A percentile compares a stretch with the other conserved stretches of the same genome.
Evolutionary conservation across 2,888 invertebrate species (phyloP).

Genomic region (Marasmarcha lunaedactyla): DNA sequence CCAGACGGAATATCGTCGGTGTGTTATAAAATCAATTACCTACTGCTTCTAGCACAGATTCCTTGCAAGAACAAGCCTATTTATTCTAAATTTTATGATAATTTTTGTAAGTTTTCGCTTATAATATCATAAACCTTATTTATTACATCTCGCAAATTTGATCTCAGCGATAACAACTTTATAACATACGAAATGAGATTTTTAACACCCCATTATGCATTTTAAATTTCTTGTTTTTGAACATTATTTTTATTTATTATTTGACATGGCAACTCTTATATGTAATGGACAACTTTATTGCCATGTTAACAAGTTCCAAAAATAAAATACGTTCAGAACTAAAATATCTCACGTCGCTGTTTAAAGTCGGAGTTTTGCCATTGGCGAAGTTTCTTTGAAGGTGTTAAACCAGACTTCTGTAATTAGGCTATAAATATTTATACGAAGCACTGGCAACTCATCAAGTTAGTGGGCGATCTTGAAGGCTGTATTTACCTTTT

Average conservation of each 20-base stretch:
- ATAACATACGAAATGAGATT: slow-evolving; percentile 16
- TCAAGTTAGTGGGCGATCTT: slow-evolving; percentile 29
- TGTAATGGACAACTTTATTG: slow-evolving; percentile 39
- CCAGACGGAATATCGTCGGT: no score
- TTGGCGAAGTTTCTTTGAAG: slow-evolving; percentile 34
- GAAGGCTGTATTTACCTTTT: slow-evolving; percentile 29
- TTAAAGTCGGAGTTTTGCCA: slow-evolving; percentile 22
- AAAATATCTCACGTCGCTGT: slow-evolving; percentile 20
- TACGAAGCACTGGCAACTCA: slow-evolving; percentile 37
- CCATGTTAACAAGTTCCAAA: slow-evolving; percentile 28
- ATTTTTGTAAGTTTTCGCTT: slow-evolving; percentile 12
- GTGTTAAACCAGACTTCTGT: slow-evolving; percentile 36
- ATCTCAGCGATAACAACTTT: slow-evolving; percentile 13
- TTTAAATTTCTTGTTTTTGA: slow-evolving; percentile 1
- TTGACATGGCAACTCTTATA: slow-evolving; percentile 27
- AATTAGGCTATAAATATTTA: slow-evolving; percentile 67
- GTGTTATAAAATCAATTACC: no score
- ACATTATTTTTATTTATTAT: no score
- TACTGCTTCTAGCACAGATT: no score
- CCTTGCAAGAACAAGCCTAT: no score
- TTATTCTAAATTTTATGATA: no score
- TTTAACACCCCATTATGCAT: slow-evolving; percentile 13
- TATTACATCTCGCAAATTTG: slow-evolving; percentile 4
- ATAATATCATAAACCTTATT: neutral
- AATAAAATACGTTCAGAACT: slow-evolving; percentile 20